phyloP scores from a whole-genome alignment of 2,797 vertebrate genomes.

The Rhyacichthys aspro region DNA sequence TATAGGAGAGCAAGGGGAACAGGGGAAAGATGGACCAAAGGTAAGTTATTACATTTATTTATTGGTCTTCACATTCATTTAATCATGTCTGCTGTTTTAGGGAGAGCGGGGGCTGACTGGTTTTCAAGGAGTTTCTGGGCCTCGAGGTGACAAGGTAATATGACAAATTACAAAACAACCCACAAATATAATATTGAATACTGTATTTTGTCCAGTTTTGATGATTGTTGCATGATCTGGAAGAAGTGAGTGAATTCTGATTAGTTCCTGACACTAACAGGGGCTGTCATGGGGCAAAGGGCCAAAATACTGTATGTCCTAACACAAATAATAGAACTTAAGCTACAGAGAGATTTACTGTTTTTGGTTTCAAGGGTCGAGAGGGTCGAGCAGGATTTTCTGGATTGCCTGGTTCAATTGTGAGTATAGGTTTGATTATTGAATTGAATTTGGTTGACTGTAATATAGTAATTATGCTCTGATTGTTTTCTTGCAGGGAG shows the following conservation, averaged over 20 bases:
- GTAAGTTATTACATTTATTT: slow-evolving; percentile 40
- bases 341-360: not conserved
- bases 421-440: slow-evolving; percentile 56
- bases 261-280: no score
- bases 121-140: slow-evolving; percentile 66
- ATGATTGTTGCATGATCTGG: no score
- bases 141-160: slow-evolving; percentile 76
- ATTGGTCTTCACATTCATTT: not conserved
- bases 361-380: slow-evolving; percentile 70
- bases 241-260: no score
- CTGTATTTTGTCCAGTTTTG: no score
- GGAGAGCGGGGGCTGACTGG: slow-evolving; percentile 73
- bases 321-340: not conserved
- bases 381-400: slow-evolving; percentile 74
- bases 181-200: not conserved
- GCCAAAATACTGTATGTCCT: not conserved
- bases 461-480: slow-evolving; percentile 1
- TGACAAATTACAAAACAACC: not conserved
- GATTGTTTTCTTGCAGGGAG: slow-evolving; percentile 66
- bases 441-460: not conserved
- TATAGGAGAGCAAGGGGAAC: slow-evolving; percentile 77
- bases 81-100: slow-evolving; percentile 31
- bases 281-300: no score
- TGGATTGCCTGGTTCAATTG: slow-evolving; percentile 75
- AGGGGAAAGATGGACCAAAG: slow-evolving; percentile 78